These are phyloP conservation scores for Baccha elongata DNA, from an alignment of 2,888 invertebrate genomes.

Conservation along the genomic window DNA sequence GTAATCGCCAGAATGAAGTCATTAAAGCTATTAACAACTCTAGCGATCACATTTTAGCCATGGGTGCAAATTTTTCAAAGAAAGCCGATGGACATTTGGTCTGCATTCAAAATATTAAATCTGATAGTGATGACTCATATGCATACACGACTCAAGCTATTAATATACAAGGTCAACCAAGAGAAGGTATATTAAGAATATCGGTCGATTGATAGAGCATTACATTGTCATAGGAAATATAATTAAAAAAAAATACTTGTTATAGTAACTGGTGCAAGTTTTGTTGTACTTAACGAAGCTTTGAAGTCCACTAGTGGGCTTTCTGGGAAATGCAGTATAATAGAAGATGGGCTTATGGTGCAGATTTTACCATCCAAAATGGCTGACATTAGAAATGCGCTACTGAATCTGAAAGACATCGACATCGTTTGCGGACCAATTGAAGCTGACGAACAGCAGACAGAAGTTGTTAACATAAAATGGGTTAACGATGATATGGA, in stretches of 20 bases:
- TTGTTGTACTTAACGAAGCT: slow-evolving; percentile 94
- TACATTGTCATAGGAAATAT: too few relatives aligned
- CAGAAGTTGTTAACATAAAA: slow-evolving; percentile 88
- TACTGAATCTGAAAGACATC: slow-evolving; percentile 89
- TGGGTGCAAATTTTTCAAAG: slow-evolving; percentile 90
- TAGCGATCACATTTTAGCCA: slow-evolving; percentile 92
- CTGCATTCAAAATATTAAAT: slow-evolving; percentile 89
- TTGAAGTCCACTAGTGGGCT: slow-evolving; percentile 90
- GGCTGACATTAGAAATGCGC: slow-evolving; percentile 87
- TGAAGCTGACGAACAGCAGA: slow-evolving; percentile 84
- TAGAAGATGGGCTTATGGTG: slow-evolving; percentile 95
- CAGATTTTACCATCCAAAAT: slow-evolving; percentile 89
- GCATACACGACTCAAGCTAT: slow-evolving; percentile 94
- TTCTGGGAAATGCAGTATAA: slow-evolving; percentile 92
- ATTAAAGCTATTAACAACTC: slow-evolving; percentile 90
- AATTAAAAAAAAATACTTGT: too few relatives aligned
- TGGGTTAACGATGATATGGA: slow-evolving; percentile 90
- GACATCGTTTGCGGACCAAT: slow-evolving; percentile 88
- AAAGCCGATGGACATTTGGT: slow-evolving; percentile 93
- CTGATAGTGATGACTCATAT: slow-evolving; percentile 85
- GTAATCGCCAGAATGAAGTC: slow-evolving; percentile 88
- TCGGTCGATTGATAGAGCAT: neutral
- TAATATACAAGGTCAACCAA: slow-evolving; percentile 91
- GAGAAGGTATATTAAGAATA: slow-evolving; percentile 85
- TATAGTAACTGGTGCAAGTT: slow-evolving; percentile 93